Conservation (phyloP, 2,113 vertebrate genomes). For the Indicator maculatus region DNA sequence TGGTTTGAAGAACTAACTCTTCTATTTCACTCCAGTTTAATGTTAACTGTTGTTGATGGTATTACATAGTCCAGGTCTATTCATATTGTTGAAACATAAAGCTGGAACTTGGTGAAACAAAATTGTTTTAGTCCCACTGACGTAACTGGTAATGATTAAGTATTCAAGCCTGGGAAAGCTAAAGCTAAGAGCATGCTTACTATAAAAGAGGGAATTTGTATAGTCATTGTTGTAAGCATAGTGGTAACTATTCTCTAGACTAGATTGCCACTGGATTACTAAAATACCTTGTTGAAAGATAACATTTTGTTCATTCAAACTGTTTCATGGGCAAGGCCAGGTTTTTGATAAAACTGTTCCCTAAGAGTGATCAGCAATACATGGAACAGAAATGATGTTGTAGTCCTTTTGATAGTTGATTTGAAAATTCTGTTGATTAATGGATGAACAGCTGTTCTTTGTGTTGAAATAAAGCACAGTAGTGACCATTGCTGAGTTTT, state of each 20-base stretch:
- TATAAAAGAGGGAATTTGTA: conserved; percentile 66
- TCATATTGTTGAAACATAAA: conserved; percentile 59
- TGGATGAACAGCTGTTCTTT: conserved; percentile 73
- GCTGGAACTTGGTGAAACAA: conserved; percentile 59
- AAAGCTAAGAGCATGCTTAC: conserved; percentile 68
- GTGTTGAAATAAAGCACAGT: conserved; percentile 72
- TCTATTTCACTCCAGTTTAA: conserved; percentile 71
- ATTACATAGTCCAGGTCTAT: conserved; percentile 66
- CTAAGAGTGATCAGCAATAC: conserved; percentile 48
- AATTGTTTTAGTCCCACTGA: conserved; percentile 57
- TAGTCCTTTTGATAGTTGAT: conserved; percentile 49
- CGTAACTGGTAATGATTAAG: conserved; percentile 53
- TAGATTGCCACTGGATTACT: conserved; percentile 68
- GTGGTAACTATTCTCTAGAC: conserved; percentile 72
- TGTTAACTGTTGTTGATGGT: conserved; percentile 70
- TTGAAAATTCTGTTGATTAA: conserved; percentile 48
- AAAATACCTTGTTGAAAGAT: conserved; percentile 56
- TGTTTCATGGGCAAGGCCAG: conserved; percentile 55
- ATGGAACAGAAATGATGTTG: conserved; percentile 42
- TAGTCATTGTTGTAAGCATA: conserved; percentile 68
- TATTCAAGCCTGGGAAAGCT: conserved; percentile 52
- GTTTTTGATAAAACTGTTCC: conserved; percentile 62
- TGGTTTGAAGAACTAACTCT: conserved; percentile 69
- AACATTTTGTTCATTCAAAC: conserved; percentile 48
- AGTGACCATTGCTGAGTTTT: conserved; percentile 69